Evolutionary conservation across 1,140 invertebrate species (phyloP), one percentile per base, ranked within the genome.

Genomic region (Leptinotarsa lineolata): DNA sequence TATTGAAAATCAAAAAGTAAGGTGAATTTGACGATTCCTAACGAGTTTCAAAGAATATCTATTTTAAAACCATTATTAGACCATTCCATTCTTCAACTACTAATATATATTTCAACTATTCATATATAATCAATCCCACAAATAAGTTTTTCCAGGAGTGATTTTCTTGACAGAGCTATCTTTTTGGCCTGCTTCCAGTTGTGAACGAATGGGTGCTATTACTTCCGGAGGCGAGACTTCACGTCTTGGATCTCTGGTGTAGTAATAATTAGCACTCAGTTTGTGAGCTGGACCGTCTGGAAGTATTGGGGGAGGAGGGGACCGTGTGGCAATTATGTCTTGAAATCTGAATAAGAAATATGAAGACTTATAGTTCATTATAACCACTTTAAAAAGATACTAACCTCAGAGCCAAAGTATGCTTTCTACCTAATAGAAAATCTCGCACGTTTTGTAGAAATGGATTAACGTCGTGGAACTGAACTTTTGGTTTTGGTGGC

Each of bases 241-340:
- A 70, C 92, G 85, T 74, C 94, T 88, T 0, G 84, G 92, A 88
- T 96, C 95, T 79, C 94, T 88, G 2, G 85, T 85, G 78, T 86
- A 93, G 80, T 96, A 97, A 81, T 95, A 95, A 82, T 96, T 95
- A 72, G 88, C 87, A 59, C 90, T 89, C 61, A 92, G 81, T 72
- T 86, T 85, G 83, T 93, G 91, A 66, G 89, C 85, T 3, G 90
- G 89, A 46, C 94, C 95, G 68, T 89, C 90, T 16, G 94, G 94
- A 39, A 96, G 77, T 61, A 88, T 80, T 48, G 95, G 94, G 21
- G 86, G 89, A 4, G 93, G 92, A 80, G 94, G 93, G 48, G 91
- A 94, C 77, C 92, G 88, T 15, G 88, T 85, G 16, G 91, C 83
- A 44, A 91, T 4, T 13, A 86, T 81, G 58, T 92, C 87, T 74